Base-by-base conservation (phyloP, 1,140 invertebrate genomes). In the Goniozus legneri region DNA sequence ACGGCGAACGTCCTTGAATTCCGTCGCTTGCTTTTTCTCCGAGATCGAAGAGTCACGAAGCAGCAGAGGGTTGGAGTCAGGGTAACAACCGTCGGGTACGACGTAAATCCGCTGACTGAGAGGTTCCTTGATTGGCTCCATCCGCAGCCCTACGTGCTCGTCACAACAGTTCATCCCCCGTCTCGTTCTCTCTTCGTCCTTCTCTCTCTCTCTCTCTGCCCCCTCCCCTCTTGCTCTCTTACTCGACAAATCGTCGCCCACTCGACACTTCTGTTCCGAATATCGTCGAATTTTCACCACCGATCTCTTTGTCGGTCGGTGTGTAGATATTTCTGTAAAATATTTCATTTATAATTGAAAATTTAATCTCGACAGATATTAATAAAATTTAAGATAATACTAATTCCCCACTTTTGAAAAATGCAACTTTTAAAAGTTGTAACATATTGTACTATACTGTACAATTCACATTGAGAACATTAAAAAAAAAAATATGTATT, bases 81-180 rank as follows among this genome's bases (percentile, higher is more conserved):
- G 55, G 60, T 71, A 73, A 71, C 65, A 69, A 70, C 65, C 62
- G 54, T 49, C 53, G 24, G 62, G 56, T 58, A 57, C 58, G 54
- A 44, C 54, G 56, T 59, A 67, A 72, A 73, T 55, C 50, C 56
- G 71, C 72, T 75, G 72, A 76, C 67, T 60, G 46, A 52, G 61
- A 62, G 64, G 41, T 73, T 73, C 58, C 58, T 74, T 73, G 72
- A 76, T 76, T 75, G 71, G 64, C 65, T 72, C 69, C 62, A 74
- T 74, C 70, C 66, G 66, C 65, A 71, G 62, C 65, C 58, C 71
- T 74, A 76, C 72, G 71, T 76, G 72, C 66, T 75, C 70, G 69
- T 73, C 73, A 74, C 72, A 75, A 75, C 69, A 73, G 62, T 65
- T 68, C 63, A 55, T 51, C 58, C 49, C 21, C 20, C 15, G 35